phyloP scores from a whole-genome alignment of 2,113 vertebrate genomes.

The Rhynchomys soricoides region DNA sequence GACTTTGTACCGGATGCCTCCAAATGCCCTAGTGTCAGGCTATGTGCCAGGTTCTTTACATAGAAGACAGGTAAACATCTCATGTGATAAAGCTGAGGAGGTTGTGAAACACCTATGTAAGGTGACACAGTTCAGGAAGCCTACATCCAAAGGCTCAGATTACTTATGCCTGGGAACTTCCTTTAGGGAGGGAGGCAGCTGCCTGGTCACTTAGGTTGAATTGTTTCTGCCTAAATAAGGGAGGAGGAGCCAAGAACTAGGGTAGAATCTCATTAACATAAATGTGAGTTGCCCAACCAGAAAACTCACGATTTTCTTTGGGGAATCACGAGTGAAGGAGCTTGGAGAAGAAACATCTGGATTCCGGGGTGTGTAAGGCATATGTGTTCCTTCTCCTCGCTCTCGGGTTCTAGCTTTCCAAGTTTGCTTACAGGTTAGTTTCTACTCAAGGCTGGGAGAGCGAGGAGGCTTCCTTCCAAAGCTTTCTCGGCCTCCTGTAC shows the following conservation, averaged over 20 bases:
- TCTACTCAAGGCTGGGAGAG: not conserved
- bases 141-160: not conserved
- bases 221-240: not conserved
- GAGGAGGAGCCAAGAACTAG: not conserved
- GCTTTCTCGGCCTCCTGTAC: not conserved
- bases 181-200: not conserved
- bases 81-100: not conserved
- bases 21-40: not conserved
- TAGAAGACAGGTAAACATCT: not conserved
- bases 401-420: not conserved
- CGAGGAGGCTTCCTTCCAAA: rapidly evolving
- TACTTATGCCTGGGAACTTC: not conserved
- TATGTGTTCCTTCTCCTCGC: not conserved
- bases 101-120: not conserved
- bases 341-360: constrained; percentile 23
- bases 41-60: not conserved
- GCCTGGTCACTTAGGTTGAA: not conserved
- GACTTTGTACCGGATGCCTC: not conserved
- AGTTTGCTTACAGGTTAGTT: not conserved
- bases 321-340: constrained; percentile 9
- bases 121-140: not conserved
- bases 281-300: not conserved
- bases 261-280: constrained; percentile 33
- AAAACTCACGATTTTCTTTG: constrained; percentile 40
- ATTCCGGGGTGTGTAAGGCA: not conserved